Percentiles rank a stretch among this genome's conserved stretches.
phyloP scores from a whole-genome alignment of 2,888 invertebrate species.

The Sinelater perroti region DNA sequence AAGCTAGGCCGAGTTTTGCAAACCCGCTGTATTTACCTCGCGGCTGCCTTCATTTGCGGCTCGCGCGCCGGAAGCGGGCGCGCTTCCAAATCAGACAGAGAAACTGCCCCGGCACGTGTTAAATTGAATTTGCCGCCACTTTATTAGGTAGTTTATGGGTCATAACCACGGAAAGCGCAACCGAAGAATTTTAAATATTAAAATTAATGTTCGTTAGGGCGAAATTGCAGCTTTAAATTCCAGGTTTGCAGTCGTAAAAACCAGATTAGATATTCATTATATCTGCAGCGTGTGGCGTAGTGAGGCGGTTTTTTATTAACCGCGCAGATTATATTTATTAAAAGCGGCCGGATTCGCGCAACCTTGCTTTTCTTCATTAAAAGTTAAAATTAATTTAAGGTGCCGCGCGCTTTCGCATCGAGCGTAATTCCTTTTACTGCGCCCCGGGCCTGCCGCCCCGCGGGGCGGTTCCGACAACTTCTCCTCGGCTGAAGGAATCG shows the following conservation, averaged over 20 bases:
- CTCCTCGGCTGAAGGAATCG: not conserved
- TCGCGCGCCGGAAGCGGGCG: not conserved
- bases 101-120: conserved; percentile 9
- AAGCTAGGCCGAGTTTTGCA: conserved; percentile 19
- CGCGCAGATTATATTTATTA: conserved; percentile 25
- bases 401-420: not conserved
- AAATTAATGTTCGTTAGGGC: conserved; percentile 34
- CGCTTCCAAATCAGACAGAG: not conserved
- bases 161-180: conserved; percentile 29
- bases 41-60: conserved; percentile 7
- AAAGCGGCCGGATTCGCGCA: conserved; percentile 8
- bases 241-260: conserved; percentile 30
- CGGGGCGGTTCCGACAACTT: not conserved
- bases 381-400: conserved; percentile 26
- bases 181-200: conserved; percentile 35
- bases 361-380: conserved; percentile 18
- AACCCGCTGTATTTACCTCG: conserved; percentile 18
- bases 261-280: conserved; percentile 34
- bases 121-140: conserved; percentile 23
- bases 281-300: conserved; percentile 26
- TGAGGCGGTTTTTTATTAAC: conserved; percentile 22
- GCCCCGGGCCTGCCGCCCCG: not conserved
- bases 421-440: conserved; percentile 2
- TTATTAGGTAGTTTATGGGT: conserved; percentile 34
- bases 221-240: conserved; percentile 34